Evolutionary conservation across 2,113 vertebrate species (phyloP).

Genomic region (Cairina moschata): DNA sequence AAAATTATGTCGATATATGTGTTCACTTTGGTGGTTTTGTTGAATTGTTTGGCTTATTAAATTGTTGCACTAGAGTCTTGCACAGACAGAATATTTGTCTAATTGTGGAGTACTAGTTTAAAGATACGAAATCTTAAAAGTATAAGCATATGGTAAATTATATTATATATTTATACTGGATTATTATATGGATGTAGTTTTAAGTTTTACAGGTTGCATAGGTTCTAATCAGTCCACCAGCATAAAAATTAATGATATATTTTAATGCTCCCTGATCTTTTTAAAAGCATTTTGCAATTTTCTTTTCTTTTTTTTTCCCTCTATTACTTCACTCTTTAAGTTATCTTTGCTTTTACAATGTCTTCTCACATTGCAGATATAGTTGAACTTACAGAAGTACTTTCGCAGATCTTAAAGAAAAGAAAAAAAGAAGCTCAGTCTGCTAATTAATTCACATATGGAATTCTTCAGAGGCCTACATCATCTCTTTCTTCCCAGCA

Average conservation of each 20-base stretch:
- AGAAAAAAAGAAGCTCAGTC: background rate
- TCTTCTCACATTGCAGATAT: background rate
- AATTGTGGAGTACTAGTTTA: background rate
- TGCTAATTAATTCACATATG: background rate
- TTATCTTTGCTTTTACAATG: background rate
- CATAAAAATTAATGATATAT: background rate
- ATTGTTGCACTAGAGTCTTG: background rate
- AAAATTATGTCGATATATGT: background rate
- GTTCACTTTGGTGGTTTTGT: background rate
- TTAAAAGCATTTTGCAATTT: background rate
- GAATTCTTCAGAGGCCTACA: background rate
- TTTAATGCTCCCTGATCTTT: background rate
- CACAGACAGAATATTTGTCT: background rate
- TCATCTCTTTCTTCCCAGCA: background rate
- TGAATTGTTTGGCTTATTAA: background rate
- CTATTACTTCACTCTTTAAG: background rate
- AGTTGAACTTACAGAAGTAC: background rate
- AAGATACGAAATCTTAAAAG: background rate
- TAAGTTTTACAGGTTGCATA: background rate
- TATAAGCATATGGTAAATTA: background rate
- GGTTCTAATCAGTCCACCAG: background rate
- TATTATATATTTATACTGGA: background rate
- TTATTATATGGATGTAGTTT: background rate
- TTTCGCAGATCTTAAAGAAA: background rate
- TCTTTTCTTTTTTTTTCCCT: background rate